These are phyloP conservation scores for Alcedo atthis DNA, from an alignment of 2,797 vertebrate species.

Conservation along the genomic window DNA sequence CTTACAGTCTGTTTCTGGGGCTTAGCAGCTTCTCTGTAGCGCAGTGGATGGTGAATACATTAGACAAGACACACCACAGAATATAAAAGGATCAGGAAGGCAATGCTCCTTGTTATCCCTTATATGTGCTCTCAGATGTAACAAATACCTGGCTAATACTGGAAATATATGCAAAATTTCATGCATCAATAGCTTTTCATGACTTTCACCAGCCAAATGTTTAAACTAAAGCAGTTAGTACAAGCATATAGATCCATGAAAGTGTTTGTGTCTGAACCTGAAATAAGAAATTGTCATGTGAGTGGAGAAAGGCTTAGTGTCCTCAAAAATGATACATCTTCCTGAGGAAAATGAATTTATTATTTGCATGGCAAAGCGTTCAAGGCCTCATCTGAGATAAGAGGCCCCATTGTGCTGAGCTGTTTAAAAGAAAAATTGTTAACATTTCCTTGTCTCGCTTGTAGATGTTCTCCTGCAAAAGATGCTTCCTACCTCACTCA, in stretches of 20 bases:
- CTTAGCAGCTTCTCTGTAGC: slow-evolving; percentile 37
- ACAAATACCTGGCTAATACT: not conserved
- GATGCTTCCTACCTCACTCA: not conserved
- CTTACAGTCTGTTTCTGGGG: not conserved
- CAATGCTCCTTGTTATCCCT: slow-evolving; percentile 3
- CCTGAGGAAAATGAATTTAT: not conserved
- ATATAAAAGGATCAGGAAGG: slow-evolving; percentile 30
- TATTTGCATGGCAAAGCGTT: not conserved
- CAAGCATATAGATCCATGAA: not conserved
- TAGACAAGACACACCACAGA: slow-evolving; percentile 26
- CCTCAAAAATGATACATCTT: not conserved
- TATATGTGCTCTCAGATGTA: not conserved
- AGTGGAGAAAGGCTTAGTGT: not conserved
- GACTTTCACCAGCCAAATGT: not conserved
- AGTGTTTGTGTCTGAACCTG: not conserved
- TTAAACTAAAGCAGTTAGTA: not conserved
- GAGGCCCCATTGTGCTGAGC: not conserved
- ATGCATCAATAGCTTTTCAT: not conserved
- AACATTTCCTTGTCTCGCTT: not conserved
- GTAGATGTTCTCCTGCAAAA: not conserved
- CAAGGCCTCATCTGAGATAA: not conserved
- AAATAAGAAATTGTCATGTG: not conserved
- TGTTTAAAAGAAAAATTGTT: not conserved
- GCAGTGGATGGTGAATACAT: slow-evolving; percentile 25
- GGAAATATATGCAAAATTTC: not conserved